Conservation (phyloP, 2,888 invertebrate genomes). For the Apamea sordens region DNA sequence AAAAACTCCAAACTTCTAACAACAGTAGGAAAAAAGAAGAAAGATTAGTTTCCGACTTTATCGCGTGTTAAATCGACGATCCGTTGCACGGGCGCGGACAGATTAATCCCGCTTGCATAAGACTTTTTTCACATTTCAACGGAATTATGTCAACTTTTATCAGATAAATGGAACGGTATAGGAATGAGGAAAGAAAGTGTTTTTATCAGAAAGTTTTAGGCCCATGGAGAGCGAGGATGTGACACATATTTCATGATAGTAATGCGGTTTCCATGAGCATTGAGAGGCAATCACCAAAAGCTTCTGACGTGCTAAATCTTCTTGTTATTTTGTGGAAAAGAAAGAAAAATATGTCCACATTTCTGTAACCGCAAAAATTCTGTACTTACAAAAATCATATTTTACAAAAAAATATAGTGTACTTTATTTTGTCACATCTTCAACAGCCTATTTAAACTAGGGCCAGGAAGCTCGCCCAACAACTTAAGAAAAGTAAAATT, state of each 20-base stretch:
- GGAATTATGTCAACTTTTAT: constrained; percentile 67
- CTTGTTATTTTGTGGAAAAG: constrained; percentile 32
- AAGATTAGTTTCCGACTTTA: constrained; percentile 77
- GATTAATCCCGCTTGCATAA: constrained; percentile 80
- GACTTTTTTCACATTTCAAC: constrained; percentile 71
- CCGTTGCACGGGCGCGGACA: constrained; percentile 78
- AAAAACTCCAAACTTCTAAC: neutral
- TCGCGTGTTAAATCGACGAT: constrained; percentile 81
- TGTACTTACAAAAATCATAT: neutral
- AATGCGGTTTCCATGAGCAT: constrained; percentile 45
- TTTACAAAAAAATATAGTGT: constrained; percentile 18
- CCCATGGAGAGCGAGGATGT: constrained; percentile 45
- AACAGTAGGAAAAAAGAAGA: constrained; percentile 65
- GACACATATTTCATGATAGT: constrained; percentile 57
- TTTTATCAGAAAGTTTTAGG: constrained; percentile 66
- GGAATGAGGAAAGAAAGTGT: constrained; percentile 57
- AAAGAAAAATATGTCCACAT: constrained; percentile 28
- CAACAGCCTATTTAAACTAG: constrained; percentile 18
- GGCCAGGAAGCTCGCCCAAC: neutral
- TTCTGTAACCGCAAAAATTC: neutral
- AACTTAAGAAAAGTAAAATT: constrained; percentile 47
- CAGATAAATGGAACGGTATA: constrained; percentile 60
- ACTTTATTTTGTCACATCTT: constrained; percentile 7
- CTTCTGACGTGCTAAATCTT: constrained; percentile 36
- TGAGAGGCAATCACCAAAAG: constrained; percentile 36